Base-by-base conservation (phyloP, 2,797 vertebrate genomes). In the Sebastes trivittatus region DNA sequence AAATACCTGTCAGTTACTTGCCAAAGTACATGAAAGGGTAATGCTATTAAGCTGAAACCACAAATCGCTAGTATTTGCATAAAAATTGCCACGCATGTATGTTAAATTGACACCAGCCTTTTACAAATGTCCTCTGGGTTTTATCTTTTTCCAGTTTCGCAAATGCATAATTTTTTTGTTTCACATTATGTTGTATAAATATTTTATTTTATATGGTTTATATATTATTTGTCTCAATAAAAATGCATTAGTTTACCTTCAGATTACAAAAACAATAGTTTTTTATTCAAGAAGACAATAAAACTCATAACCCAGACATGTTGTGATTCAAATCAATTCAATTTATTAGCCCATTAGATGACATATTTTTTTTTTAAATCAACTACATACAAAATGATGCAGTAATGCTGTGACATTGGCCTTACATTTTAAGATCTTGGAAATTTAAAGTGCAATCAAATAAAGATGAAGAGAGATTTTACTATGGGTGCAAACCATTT, bases 331-430 rank as follows among this genome's bases (percentile, higher is more conserved):
- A 62, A 87, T 79, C 11, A 61, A 6, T 76, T 68, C 0, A 56
- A 32, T 91, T 89, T 90, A 90, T 88, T 89, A 34, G 58, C 27
- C 27, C 22, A 72, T 81, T 59, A 27, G 30, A 85, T 25, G 14
- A 66, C 46, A 79, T 63, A 5, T 38, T 38, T 38, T 72, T 36
- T 68, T 55, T 66, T 76, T 70, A 55, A 72, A 80, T 78, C 16
- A 79, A n/a, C 64, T 46, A 59, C 67, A 80, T 61, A 38, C 54
- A 88, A 36, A 85, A 62, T 54, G 36, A 77, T 72, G 42, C 36
- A 71, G 13, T 78, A 75, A 64, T 59, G 13, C n/a, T 72, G 16
- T 38, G 16, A 66, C 23, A 75, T 16, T 78, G 68, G 29, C 22
- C 34, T 66, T 46, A 64, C 22, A 68, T 72, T 56, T 72, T 75